Percentiles rank a stretch among this genome's conserved stretches.
Conservation (phyloP, 2,113 vertebrate genomes). For the Podiceps cristatus region DNA sequence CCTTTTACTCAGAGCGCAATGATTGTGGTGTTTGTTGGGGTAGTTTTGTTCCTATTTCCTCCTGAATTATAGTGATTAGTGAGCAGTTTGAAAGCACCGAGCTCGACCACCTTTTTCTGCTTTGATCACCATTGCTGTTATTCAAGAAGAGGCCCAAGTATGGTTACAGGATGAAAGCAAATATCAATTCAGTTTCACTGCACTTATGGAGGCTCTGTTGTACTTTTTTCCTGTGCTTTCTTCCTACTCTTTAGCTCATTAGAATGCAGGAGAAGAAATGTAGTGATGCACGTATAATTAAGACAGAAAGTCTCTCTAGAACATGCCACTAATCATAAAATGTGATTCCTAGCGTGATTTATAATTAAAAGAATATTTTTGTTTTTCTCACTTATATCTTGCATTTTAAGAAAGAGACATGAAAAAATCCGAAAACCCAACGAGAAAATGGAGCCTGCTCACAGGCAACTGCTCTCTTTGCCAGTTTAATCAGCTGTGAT, state of each 20-base stretch:
- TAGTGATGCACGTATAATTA: not conserved
- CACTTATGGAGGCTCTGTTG: not conserved
- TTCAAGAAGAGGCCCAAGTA: not conserved
- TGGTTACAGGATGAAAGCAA: slow-evolving; percentile 10
- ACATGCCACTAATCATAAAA: not conserved
- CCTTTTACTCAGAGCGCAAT: slow-evolving; percentile 27
- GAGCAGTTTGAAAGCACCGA: slow-evolving; percentile 28
- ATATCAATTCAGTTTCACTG: not conserved
- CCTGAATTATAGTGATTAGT: slow-evolving; percentile 66
- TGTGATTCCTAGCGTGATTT: not conserved
- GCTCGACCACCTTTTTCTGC: slow-evolving; percentile 39
- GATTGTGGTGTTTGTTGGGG: slow-evolving; percentile 36
- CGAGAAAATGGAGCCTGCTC: not conserved
- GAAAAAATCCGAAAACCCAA: not conserved
- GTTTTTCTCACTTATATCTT: not conserved
- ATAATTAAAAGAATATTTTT: slow-evolving; percentile 19
- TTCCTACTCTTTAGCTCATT: not conserved
- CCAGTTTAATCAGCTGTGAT: slow-evolving; percentile 47
- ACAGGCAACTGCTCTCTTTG: not conserved
- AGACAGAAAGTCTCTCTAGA: not conserved
- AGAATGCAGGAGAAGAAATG: not conserved
- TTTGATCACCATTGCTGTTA: slow-evolving; percentile 51
- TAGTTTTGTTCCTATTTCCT: slow-evolving; percentile 45
- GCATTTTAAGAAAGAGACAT: not conserved
- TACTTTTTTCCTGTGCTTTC: not conserved